Base-by-base conservation (phyloP, 2,888 invertebrate species). In the Drosophila paucipuncta region DNA sequence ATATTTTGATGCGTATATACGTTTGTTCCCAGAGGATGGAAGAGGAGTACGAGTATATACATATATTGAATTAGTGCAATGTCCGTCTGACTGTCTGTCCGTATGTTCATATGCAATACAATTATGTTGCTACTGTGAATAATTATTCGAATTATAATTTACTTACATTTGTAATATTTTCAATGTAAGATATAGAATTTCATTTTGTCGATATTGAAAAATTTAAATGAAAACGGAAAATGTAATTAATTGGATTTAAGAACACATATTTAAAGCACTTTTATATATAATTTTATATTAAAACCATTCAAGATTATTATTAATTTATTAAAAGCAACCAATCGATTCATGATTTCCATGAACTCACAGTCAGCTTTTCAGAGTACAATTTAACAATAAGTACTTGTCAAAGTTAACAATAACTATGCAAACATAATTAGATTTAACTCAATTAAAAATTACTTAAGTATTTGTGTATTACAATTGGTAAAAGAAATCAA, bases 101-200 rank as follows among this genome's bases (percentile, higher is more conserved):
- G 53, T 33, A 22, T 50, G 50, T 66, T 35, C 31, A 62, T 25
- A 62, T 28, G 50, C 11, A 28, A 50, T 50, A 66, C 25, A 64
- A 55, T 50, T 30, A 68, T 55, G 37, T 69, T 25, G 47, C 71
- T 71, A 68, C 70, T 64, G 69, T 75, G 74, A 68, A 18, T 55
- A 61, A 35, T 57, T 65, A 62, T 39, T 66, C 73, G 60, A 82
- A 60, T 82, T 69, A 66, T 73, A 73, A 78, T 83, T 89, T 91
- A 91, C 91, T 91, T 91, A 91, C 91, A 91, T 91, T 83, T 80
- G 49, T 41, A 73, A 75, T 82, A 73, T 83, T 58, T 79, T 79
- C 69, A 80, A 83, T 75, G 84, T 81, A 77, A 77, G 86, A 71
- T 85, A 85, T 83, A 73, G 74, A 80, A 80, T 79, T 81, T 78